A percentile compares a stretch with the other conserved stretches of the same genome.
These are phyloP conservation scores for Aphidius ervi DNA, from an alignment of 1,140 invertebrate species.

Conservation along the genomic window DNA sequence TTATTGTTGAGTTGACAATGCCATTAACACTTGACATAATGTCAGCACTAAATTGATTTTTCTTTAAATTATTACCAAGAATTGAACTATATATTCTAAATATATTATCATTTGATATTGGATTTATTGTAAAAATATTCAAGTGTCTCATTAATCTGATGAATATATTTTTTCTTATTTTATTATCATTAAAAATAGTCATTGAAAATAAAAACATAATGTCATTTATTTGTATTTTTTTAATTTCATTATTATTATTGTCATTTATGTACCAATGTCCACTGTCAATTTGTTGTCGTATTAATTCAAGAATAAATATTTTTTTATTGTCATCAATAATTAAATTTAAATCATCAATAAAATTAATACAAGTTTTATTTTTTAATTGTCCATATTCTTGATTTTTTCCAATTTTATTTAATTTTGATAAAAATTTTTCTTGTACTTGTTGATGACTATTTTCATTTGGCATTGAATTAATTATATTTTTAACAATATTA, in stretches of 20 bases:
- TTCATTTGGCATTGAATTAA: constrained; percentile 61
- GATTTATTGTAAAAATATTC: constrained; percentile 58
- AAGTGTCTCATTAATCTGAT: constrained; percentile 65
- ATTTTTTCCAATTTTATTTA: constrained; percentile 57
- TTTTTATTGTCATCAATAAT: constrained; percentile 51
- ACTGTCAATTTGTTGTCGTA: constrained; percentile 66
- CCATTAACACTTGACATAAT: constrained; percentile 54
- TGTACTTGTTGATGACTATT: constrained; percentile 58
- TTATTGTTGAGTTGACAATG: constrained; percentile 61
- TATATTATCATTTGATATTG: constrained; percentile 61
- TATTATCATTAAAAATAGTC: constrained; percentile 53
- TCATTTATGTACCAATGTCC: constrained; percentile 58
- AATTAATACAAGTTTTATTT: constrained; percentile 59
- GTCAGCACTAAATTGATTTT: constrained; percentile 59
- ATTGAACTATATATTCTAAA: constrained; percentile 61
- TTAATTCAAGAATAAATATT: constrained; percentile 56
- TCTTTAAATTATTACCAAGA: constrained; percentile 56
- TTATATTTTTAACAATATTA: constrained; percentile 47
- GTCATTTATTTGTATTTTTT: constrained; percentile 56
- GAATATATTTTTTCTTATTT: constrained; percentile 43
- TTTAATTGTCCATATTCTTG: constrained; percentile 55
- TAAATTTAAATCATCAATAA: constrained; percentile 69
- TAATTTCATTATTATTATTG: constrained; percentile 48
- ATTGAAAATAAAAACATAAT: constrained; percentile 59
- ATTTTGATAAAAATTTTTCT: constrained; percentile 61